Evolutionary conservation across 2,797 vertebrate species (phyloP).

Genomic region (Orientallactaga sibirica): DNA sequence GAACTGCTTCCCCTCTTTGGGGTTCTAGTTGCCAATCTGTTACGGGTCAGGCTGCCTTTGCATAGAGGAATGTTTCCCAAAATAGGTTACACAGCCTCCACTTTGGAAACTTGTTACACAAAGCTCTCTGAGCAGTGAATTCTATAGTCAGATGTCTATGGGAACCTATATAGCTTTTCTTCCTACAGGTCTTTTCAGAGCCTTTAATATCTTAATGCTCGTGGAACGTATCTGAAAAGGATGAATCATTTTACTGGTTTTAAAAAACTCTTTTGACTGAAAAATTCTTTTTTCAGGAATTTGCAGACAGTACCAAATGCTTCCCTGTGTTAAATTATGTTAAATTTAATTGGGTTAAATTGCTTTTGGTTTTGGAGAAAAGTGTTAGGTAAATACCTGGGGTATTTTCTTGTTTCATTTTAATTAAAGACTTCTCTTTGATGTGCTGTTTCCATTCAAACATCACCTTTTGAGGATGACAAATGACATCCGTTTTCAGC

Average conservation of each 20-base stretch:
- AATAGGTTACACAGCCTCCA: neutral
- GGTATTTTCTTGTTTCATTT: neutral
- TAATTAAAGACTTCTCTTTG: slow-evolving; percentile 19
- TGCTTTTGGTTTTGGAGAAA: slow-evolving; percentile 9
- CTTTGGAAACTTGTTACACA: neutral
- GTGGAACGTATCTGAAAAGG: neutral
- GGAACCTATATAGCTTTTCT: neutral
- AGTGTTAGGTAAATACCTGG: neutral
- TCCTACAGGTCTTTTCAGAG: neutral
- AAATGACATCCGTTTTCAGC: neutral
- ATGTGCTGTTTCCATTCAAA: slow-evolving; percentile 60
- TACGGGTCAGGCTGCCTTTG: neutral
- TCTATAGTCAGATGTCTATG: neutral
- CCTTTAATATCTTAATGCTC: neutral
- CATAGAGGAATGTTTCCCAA: neutral
- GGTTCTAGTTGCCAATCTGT: neutral
- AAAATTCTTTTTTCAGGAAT: neutral
- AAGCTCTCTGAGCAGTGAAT: neutral
- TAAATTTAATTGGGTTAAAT: neutral
- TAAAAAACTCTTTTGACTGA: neutral
- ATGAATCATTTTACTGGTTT: neutral
- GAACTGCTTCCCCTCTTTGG: slow-evolving; percentile 23
- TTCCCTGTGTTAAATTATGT: neutral
- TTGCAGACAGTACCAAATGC: neutral
- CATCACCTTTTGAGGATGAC: neutral